Conservation (phyloP, 2,888 invertebrate species). For the Cylindroiulus punctatus region DNA sequence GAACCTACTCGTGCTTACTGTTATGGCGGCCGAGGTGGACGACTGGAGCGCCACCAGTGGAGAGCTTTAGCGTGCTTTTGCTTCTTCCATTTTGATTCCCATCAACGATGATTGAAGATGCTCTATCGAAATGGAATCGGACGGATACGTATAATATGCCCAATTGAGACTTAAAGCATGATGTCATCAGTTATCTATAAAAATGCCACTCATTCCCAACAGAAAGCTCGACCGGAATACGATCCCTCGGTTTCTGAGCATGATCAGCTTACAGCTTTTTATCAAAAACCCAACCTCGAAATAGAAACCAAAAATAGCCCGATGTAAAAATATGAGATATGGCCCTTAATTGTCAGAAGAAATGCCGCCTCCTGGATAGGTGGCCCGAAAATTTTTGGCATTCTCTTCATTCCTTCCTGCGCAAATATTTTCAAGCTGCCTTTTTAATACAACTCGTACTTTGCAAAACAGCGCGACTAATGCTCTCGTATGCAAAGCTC, state of each 20-base stretch:
- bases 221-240: neutral
- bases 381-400: neutral
- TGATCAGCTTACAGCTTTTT: slow-evolving; percentile 5
- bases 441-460: slow-evolving; percentile 23
- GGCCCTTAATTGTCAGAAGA: slow-evolving; percentile 37
- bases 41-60: too few species aligned
- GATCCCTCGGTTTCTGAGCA: slow-evolving; percentile 3
- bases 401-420: neutral
- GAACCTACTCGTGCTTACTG: too few species aligned
- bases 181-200: slow-evolving; percentile 41
- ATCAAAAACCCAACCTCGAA: neutral
- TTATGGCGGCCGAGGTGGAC: too few species aligned
- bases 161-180: slow-evolving; percentile 43
- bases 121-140: slow-evolving; percentile 13
- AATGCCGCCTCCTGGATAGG: neutral
- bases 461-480: neutral
- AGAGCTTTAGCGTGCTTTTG: neutral
- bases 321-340: slow-evolving; percentile 40
- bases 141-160: slow-evolving; percentile 17
- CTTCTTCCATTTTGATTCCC: slow-evolving; percentile 17
- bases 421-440: neutral
- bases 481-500: neutral
- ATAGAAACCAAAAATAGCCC: neutral
- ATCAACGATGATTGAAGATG: slow-evolving; percentile 24
- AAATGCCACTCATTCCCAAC: slow-evolving; percentile 34